Percentiles rank a stretch among this genome's conserved stretches.
phyloP scores from a whole-genome alignment of 2,888 invertebrate species.

The Oligia strigilis region DNA sequence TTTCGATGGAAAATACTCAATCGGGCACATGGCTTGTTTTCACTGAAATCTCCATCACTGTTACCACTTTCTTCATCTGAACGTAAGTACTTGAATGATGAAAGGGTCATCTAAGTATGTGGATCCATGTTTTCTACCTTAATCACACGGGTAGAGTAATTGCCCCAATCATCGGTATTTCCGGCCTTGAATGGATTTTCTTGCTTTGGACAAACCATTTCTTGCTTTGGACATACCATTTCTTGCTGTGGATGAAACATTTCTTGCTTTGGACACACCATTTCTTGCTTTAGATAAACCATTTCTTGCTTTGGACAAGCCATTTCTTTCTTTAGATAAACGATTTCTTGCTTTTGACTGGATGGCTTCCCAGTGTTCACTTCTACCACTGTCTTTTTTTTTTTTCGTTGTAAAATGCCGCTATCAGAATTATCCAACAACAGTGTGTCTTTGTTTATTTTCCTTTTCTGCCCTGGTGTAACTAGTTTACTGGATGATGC shows the following conservation, averaged over 20 bases:
- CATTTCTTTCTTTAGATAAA: neutral
- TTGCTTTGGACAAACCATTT: neutral
- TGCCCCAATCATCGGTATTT: conserved; percentile 1
- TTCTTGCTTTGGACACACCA: neutral
- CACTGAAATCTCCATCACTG: neutral
- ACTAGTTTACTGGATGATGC: conserved; percentile 13
- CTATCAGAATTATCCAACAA: conserved; percentile 4
- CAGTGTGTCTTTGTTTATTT: conserved; percentile 19
- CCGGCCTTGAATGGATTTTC: neutral
- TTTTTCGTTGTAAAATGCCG: conserved; percentile 8
- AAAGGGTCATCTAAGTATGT: neutral
- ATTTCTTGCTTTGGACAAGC: neutral
- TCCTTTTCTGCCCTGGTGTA: conserved; percentile 12
- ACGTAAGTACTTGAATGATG: neutral
- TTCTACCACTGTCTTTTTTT: neutral
- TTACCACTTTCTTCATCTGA: neutral
- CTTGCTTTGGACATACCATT: neutral
- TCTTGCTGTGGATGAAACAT: neutral
- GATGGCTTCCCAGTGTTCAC: neutral
- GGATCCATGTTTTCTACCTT: neutral
- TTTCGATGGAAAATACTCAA: neutral
- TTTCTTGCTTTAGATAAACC: neutral
- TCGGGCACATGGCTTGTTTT: neutral
- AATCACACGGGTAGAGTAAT: neutral
- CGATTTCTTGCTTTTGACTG: neutral